Percentiles rank a stretch among this genome's conserved stretches.
Conservation (phyloP, 2,113 vertebrate species). For the Onychostoma macrolepis region DNA sequence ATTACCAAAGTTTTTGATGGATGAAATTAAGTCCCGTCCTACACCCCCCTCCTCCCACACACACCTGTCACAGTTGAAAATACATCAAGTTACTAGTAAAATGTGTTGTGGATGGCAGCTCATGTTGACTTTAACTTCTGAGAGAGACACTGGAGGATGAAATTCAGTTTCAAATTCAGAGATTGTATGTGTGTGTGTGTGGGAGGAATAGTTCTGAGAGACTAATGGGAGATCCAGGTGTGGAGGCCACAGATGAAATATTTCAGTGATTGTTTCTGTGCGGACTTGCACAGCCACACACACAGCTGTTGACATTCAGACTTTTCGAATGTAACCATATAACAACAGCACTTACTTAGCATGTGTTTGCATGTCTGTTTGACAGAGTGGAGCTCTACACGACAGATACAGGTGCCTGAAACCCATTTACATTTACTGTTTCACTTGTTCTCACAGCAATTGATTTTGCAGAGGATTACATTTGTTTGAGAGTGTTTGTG, state of each 20-base stretch:
- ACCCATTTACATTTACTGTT: slow-evolving; percentile 12
- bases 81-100: neutral
- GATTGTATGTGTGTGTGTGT: neutral
- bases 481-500: slow-evolving; percentile 1
- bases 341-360: slow-evolving; percentile 25
- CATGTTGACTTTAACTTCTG: neutral
- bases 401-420: slow-evolving; percentile 14
- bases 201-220: slow-evolving; percentile 9
- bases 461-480: neutral
- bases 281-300: neutral
- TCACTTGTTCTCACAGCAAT: neutral
- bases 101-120: neutral
- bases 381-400: slow-evolving; percentile 7
- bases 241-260: slow-evolving; percentile 16
- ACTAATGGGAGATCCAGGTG: slow-evolving; percentile 29
- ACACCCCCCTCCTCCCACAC: no score
- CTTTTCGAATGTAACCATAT: neutral
- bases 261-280: slow-evolving; percentile 6
- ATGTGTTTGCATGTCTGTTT: slow-evolving; percentile 11
- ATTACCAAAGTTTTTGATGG: neutral
- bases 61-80: neutral
- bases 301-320: slow-evolving; percentile 32
- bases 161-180: neutral
- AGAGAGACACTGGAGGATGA: neutral
- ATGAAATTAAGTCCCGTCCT: neutral